Conservation (phyloP, 2,888 invertebrate genomes). For the Dynastes hyllus region DNA sequence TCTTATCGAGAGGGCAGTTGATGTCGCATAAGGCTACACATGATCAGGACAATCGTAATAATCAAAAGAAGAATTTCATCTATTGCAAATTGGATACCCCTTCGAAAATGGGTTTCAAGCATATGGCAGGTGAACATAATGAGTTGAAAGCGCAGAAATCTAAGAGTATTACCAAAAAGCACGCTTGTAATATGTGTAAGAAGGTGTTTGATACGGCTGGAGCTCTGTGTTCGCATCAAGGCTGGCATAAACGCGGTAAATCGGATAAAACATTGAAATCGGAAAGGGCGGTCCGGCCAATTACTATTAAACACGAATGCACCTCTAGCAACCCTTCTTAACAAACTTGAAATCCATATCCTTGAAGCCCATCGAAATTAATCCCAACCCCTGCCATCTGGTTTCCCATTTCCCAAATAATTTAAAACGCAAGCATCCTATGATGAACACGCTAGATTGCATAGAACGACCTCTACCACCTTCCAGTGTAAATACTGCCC, state of each 20-base stretch:
- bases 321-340: constrained; percentile 63
- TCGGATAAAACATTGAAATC: constrained; percentile 64
- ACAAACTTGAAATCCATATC: constrained; percentile 68
- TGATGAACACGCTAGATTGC: constrained; percentile 74
- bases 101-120: too few relatives aligned
- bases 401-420: too few relatives aligned
- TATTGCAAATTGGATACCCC: constrained; percentile 67
- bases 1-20: constrained; percentile 68
- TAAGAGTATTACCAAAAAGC: constrained; percentile 60
- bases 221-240: constrained; percentile 78
- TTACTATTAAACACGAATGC: constrained; percentile 61
- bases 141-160: constrained; percentile 49
- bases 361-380: constrained; percentile 67
- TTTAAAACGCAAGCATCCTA: constrained; percentile 77
- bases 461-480: constrained; percentile 67
- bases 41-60: constrained; percentile 38
- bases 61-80: constrained; percentile 53
- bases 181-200: constrained; percentile 78
- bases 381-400: too few relatives aligned
- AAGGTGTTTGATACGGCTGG: constrained; percentile 76
- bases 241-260: constrained; percentile 76
- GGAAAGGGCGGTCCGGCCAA: neutral
- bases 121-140: constrained; percentile 66
- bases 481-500: constrained; percentile 76
- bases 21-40: constrained; percentile 69